These are phyloP conservation scores for Hyposmocoma kahamanoa DNA, from an alignment of 1,140 invertebrate species.

Conservation along the genomic window DNA sequence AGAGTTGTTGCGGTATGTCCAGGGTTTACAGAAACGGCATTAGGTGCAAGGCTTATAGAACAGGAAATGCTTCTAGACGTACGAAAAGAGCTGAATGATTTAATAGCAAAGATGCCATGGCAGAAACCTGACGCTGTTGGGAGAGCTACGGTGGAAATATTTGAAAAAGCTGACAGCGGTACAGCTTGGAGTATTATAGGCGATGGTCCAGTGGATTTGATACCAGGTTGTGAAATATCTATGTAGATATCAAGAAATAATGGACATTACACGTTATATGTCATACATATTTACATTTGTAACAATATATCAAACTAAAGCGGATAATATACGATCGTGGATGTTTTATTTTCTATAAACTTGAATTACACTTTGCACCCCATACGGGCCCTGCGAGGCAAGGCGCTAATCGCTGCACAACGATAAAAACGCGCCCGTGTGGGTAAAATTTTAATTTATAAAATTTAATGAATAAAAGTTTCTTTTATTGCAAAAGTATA, in stretches of 20 bases:
- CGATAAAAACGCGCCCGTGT: not conserved
- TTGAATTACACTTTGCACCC: no score
- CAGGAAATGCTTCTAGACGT: not conserved
- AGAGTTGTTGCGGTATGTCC: constrained; percentile 65
- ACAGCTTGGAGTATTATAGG: constrained; percentile 13
- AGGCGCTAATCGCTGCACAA: no score
- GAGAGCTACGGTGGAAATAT: constrained; percentile 16
- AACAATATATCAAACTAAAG: no score
- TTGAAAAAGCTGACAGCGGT: constrained; percentile 19
- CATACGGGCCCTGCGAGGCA: no score
- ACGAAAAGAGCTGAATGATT: not conserved
- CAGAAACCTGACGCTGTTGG: constrained; percentile 12
- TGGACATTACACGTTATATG: no score
- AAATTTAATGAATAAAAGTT: not conserved
- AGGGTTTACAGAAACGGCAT: constrained; percentile 49
- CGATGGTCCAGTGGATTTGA: not conserved
- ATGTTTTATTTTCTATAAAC: no score
- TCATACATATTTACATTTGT: no score
- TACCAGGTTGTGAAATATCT: no score
- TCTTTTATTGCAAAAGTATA: not conserved
- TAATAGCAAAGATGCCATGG: no score
- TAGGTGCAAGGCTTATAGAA: not conserved
- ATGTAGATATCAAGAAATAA: no score
- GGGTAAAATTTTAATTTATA: not conserved
- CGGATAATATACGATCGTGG: no score